Evolutionary conservation across 2,797 vertebrate genomes (phyloP), one percentile per base, ranked within the genome.

Genomic region (Sebastes hubbsi): DNA sequence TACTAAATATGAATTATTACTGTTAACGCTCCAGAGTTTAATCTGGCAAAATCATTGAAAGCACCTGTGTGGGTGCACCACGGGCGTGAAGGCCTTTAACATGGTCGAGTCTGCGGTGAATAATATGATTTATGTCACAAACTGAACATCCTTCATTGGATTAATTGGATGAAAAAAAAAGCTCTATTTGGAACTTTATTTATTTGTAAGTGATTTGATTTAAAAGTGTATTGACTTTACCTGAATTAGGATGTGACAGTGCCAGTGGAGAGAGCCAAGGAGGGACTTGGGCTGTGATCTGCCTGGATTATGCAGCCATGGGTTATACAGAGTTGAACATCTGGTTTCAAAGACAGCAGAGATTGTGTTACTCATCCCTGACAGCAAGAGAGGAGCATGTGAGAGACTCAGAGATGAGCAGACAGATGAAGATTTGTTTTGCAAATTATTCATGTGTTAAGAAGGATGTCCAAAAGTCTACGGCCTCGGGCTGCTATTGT

Each of bases 291-390:
- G 42, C 34, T 42, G 32, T 46, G 68, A 88, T 81, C 72, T 52
- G 66, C 63, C 68, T 64, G 81, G 84, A 87, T 90, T 84, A 36
- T 75, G 27, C 65, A 63, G 80, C 80, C 9, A 36, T 88, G 84
- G 88, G 83, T 85, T 89, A 90, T n/a, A 74, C 72, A 87, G 83
- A 91, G 91, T 87, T 92, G 84, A 94, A 93, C 93, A 93, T 94
- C 92, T 94, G 89, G 82, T 68, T 82, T 76, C 69, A 63, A 77
- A 87, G 82, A 81, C 69, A 68, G 81, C 67, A 82, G 68, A 85
- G 68, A 91, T 88, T 85, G 75, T 83, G 80, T 92, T 88, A 88
- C 81, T 81, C 76, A 82, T 88, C 78, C 75, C 55, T 63, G 72
- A 77, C 75, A 88, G 66, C 34, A 54, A 27, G 20, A 77, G 4